Conservation (phyloP, 1,140 invertebrate genomes). For the Mya arenaria region DNA sequence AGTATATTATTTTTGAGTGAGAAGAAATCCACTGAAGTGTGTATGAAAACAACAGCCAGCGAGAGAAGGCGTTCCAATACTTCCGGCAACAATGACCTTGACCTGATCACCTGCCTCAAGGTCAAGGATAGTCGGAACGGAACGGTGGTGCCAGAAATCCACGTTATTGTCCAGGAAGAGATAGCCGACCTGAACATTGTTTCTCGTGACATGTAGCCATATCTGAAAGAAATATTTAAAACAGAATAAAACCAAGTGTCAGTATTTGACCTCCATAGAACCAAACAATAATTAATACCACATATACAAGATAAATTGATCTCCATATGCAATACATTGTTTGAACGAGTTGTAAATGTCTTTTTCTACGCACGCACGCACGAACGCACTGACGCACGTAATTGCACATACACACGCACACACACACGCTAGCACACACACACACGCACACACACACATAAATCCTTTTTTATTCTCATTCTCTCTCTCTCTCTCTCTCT, state of each 20-base stretch:
- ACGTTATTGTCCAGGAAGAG: neutral
- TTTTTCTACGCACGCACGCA: too few species aligned
- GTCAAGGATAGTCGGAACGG: neutral
- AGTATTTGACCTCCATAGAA: neutral
- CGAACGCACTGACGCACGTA: too few species aligned
- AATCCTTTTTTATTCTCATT: too few species aligned
- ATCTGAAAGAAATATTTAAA: neutral
- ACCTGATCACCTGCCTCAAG: neutral
- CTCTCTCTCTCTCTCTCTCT: too few species aligned
- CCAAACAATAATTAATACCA: neutral
- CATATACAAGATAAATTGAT: too few species aligned
- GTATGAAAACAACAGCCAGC: conserved; percentile 14
- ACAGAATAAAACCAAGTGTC: neutral
- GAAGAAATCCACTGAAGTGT: neutral
- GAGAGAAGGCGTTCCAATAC: neutral
- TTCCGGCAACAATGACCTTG: neutral
- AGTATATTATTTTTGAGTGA: neutral
- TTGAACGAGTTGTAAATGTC: too few species aligned
- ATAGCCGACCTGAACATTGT: neutral
- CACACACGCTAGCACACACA: too few species aligned
- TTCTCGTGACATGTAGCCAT: neutral
- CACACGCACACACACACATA: too few species aligned
- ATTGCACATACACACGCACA: too few species aligned
- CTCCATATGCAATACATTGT: too few species aligned
- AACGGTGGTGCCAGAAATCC: neutral